Evolutionary conservation across 2,113 vertebrate species (phyloP), one percentile per base, ranked within the genome.

Genomic region (Enhydra lutris): DNA sequence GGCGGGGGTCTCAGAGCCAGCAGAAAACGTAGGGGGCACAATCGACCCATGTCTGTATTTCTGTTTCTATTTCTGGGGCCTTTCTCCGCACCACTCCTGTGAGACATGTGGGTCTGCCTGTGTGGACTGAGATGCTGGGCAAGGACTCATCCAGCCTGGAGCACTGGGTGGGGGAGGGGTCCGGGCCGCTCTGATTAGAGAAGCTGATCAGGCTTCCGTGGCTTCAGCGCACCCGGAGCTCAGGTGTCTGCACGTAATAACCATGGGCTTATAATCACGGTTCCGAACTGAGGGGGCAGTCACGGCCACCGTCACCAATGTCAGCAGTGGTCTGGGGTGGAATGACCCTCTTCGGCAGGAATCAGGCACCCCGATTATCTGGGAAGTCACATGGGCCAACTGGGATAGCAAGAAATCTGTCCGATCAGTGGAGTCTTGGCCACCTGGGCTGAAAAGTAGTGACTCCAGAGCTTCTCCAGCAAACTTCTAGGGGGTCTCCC

Each of bases 21-120:
- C 26, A 67, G 50, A 55, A 13, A 85, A 50, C 21, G 9, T 4
- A 23, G 0, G 7, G 21, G 2, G 3, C 8, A 13, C 12, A 3
- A 18, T 29, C n/a, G 12, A 3, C 24, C 10, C 13, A 2, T 52
- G 10, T 20, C 74, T 6, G 0, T 2, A 9, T 18, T 52, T 76
- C 67, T 21, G 0, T 45, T 61, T 74, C 63, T 63, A 1, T 29
- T 20, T 59, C 52, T 39, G 0, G 6, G 34, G 18, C 9, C 39
- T 15, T 47, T 15, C 23, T 42, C 39, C 8, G 0, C 24, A 4
- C 67, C 3, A 7, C 14, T 13, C 67, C 47, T 0, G 0, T 7
- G 5, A 57, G 1, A 79, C 5, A 14, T 15, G 4, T 4, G n/a
- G 55, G 12, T 86, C 55, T 36, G 26, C 24, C 13, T 11, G 24